Conservation (phyloP, 2,113 vertebrate genomes). For the Cichladusa arquata region DNA sequence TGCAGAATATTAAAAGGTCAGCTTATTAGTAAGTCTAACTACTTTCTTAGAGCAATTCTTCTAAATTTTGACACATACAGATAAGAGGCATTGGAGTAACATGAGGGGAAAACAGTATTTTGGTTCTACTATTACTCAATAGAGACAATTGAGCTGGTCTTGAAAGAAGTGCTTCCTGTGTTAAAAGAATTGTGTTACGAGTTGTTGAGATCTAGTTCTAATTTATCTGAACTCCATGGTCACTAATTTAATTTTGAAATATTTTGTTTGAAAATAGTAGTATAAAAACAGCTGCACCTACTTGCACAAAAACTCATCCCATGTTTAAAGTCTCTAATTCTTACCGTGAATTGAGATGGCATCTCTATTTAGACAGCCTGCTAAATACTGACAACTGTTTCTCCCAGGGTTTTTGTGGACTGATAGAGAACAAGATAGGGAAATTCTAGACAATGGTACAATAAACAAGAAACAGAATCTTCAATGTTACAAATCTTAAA, state of each 20-base stretch:
- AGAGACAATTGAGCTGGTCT: background rate
- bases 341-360: background rate
- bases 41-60: background rate
- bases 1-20: background rate
- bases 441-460: background rate
- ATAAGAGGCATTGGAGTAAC: background rate
- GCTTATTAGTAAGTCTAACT: background rate
- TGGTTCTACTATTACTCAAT: background rate
- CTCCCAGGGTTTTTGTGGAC: background rate
- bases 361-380: background rate
- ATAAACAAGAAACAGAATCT: background rate
- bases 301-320: background rate
- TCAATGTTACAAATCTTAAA: background rate
- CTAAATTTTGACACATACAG: background rate
- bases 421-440: background rate
- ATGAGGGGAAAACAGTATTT: background rate
- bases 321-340: background rate
- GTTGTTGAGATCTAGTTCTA: background rate
- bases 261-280: background rate
- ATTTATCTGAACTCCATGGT: background rate
- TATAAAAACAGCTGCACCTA: background rate
- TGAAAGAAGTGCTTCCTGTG: background rate
- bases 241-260: background rate
- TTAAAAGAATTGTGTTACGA: background rate
- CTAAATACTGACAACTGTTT: background rate